Evolutionary conservation across 1,140 invertebrate genomes (phyloP).

Genomic region (Drosophila ironensis): DNA sequence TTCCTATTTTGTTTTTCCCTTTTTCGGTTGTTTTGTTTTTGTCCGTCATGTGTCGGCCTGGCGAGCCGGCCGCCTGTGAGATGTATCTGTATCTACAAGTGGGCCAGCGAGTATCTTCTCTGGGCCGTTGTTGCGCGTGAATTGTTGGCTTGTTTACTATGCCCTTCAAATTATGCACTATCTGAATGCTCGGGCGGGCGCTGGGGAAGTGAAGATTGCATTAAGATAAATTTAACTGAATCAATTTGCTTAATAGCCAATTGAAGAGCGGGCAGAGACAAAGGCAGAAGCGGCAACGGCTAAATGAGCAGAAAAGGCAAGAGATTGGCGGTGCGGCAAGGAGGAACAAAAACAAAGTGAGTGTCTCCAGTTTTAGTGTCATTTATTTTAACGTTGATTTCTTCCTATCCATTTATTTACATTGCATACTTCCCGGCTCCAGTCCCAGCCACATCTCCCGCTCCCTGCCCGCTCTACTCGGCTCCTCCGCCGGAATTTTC

Average conservation of each 20-base stretch:
- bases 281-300: constrained; percentile 25
- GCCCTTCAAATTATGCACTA: constrained; percentile 79
- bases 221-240: constrained; percentile 82
- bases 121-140: constrained; percentile 72
- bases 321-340: not conserved
- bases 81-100: constrained; percentile 42
- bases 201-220: constrained; percentile 68
- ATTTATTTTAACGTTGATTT: constrained; percentile 81
- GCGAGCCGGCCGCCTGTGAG: constrained; percentile 4
- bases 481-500: not conserved
- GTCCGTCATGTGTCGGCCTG: constrained; percentile 60
- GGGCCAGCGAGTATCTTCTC: constrained; percentile 31
- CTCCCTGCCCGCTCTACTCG: not conserved
- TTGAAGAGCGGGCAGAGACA: constrained; percentile 72
- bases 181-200: constrained; percentile 27
- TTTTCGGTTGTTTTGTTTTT: constrained; percentile 26
- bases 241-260: constrained; percentile 82
- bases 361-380: constrained; percentile 78
- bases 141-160: constrained; percentile 80
- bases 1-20: constrained; percentile 9
- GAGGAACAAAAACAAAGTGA: constrained; percentile 58
- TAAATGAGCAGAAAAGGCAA: constrained; percentile 34
- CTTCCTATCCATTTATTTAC: constrained; percentile 80
- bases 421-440: constrained; percentile 69
- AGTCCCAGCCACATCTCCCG: constrained; percentile 29